Conservation (phyloP, 2,888 invertebrate genomes). For the Cryptocephalus primarius region DNA sequence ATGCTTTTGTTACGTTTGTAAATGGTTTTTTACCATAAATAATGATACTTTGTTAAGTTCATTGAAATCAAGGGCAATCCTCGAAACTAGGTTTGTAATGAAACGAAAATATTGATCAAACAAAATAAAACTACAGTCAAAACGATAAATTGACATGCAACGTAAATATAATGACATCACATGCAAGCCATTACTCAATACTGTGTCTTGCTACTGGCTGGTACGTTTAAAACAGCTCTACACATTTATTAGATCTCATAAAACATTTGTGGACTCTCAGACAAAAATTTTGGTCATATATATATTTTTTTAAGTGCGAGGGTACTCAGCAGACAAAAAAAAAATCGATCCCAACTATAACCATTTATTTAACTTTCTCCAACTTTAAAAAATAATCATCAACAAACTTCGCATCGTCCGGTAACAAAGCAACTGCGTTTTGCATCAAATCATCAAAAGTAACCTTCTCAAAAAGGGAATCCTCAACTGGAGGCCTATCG, state of each 20-base stretch:
- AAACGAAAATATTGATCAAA: conserved; percentile 1
- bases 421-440: conserved; percentile 40
- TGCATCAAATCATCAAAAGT: conserved; percentile 49
- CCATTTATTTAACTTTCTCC: conserved; percentile 21
- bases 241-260: not conserved
- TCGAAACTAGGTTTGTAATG: too few species aligned
- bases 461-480: conserved; percentile 42
- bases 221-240: conserved; percentile 5
- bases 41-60: too few species aligned
- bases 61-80: too few species aligned
- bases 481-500: conserved; percentile 20
- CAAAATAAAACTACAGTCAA: not conserved
- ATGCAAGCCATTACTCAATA: conserved; percentile 4
- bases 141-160: conserved; percentile 8
- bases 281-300: too few species aligned
- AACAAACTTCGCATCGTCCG: conserved; percentile 45
- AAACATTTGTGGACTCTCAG: not conserved
- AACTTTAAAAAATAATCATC: conserved; percentile 48
- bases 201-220: conserved; percentile 12
- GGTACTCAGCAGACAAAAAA: not conserved
- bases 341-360: not conserved
- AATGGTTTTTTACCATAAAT: too few species aligned
- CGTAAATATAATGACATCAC: conserved; percentile 6
- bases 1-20: too few species aligned
- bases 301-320: not conserved